Evolutionary conservation across 2,888 invertebrate species (phyloP).

Genomic region (Ramazzottius varieornatus): DNA sequence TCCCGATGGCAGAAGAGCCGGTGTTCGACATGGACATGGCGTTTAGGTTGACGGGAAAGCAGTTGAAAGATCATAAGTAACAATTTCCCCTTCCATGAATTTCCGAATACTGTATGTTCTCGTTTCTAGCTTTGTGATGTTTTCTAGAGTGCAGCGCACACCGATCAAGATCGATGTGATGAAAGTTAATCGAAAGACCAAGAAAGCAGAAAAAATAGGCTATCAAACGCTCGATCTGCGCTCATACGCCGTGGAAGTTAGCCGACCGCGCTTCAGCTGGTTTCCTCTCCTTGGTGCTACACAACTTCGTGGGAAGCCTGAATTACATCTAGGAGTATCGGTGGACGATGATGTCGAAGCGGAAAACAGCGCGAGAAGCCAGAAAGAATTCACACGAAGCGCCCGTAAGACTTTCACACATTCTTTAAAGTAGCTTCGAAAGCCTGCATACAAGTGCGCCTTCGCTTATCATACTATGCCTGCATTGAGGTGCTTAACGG

Average conservation of each 20-base stretch:
- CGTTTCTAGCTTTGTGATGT: not conserved
- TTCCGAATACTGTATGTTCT: not conserved
- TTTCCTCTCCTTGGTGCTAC: not conserved
- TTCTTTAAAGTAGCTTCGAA: no score
- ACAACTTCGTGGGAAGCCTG: not conserved
- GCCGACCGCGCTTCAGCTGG: not conserved
- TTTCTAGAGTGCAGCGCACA: not conserved
- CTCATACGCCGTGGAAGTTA: not conserved
- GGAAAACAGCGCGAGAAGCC: not conserved
- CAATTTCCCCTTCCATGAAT: not conserved
- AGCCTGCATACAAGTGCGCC: no score
- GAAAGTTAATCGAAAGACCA: not conserved
- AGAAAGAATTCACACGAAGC: not conserved
- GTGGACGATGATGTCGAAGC: not conserved
- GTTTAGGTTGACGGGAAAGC: not conserved
- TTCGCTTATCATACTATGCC: no score
- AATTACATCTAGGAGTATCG: not conserved
- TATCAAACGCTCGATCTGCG: not conserved
- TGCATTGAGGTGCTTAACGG: no score
- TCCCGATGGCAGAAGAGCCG: not conserved
- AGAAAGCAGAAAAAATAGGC: not conserved
- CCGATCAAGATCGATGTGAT: slow-evolving; percentile 1
- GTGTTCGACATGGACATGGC: not conserved
- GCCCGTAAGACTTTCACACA: no score
- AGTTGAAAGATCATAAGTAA: not conserved